Percentiles rank a stretch among this genome's conserved stretches.
Evolutionary conservation across 2,113 vertebrate genomes (phyloP).

Genomic region (Crypturellus undulatus): DNA sequence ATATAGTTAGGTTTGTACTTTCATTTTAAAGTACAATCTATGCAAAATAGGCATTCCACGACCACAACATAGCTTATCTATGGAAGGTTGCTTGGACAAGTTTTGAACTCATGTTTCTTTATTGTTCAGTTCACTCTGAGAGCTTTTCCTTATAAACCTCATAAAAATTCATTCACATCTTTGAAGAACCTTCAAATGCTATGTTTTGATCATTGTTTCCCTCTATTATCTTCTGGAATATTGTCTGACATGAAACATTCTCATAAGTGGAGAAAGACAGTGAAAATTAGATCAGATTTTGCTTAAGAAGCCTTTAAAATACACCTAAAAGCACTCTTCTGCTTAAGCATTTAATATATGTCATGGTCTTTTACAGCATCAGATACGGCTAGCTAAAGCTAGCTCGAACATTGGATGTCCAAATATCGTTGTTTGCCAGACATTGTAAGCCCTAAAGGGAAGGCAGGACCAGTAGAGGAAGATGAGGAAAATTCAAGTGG

Average conservation of each 20-base stretch:
- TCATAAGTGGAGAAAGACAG: not conserved
- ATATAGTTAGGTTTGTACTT: not conserved
- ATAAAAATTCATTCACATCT: not conserved
- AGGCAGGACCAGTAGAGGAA: not conserved
- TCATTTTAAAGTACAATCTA: not conserved
- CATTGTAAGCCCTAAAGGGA: not conserved
- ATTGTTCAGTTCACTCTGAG: not conserved
- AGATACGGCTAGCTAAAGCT: not conserved
- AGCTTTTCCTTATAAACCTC: not conserved
- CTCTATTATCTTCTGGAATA: not conserved
- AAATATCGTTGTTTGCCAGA: not conserved
- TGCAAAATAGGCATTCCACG: not conserved
- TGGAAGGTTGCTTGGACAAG: not conserved
- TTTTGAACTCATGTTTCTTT: not conserved
- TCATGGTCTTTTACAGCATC: not conserved
- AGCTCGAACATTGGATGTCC: not conserved
- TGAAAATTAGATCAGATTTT: not conserved
- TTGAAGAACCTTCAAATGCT: slow-evolving; percentile 27
- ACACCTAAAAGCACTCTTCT: not conserved
- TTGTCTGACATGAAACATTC: not conserved
- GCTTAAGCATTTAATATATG: not conserved
- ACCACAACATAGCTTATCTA: not conserved
- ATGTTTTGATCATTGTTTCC: not conserved
- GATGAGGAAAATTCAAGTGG: not conserved
- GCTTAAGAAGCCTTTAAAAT: not conserved